Conservation (phyloP, 2,797 vertebrate genomes). For the Myripristis jacobus region DNA sequence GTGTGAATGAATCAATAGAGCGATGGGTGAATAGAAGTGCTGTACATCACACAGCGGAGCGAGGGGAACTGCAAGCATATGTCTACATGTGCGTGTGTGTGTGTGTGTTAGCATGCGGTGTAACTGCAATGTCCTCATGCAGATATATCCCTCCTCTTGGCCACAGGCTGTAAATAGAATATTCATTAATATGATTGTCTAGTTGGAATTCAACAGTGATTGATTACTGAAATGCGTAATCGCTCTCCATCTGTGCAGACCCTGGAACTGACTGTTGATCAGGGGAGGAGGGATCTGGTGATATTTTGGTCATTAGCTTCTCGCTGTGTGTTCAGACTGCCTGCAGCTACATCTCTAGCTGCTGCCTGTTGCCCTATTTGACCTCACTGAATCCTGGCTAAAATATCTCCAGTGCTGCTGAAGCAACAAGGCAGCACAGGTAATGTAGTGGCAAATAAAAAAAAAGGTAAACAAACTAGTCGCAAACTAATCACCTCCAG, state of each 20-base stretch:
- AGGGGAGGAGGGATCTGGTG: neutral
- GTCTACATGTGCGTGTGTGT: neutral
- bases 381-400: too few species aligned
- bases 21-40: slow-evolving; percentile 3
- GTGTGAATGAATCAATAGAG: slow-evolving; percentile 25
- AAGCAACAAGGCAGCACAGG: too few species aligned
- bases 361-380: neutral
- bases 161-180: slow-evolving; percentile 35
- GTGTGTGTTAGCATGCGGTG: too few species aligned
- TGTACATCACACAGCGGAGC: neutral
- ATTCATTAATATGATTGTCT: slow-evolving; percentile 62
- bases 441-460: too few species aligned
- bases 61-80: neutral
- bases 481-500: too few species aligned
- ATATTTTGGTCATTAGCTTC: neutral
- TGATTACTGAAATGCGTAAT: slow-evolving; percentile 58
- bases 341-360: neutral
- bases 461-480: too few species aligned
- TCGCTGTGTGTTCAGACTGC: neutral
- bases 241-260: slow-evolving; percentile 31
- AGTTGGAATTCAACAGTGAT: slow-evolving; percentile 52
- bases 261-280: slow-evolving; percentile 30
- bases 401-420: too few species aligned
- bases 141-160: slow-evolving; percentile 3
- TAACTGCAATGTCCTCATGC: slow-evolving; percentile 17